A percentile compares a stretch with the other conserved stretches of the same genome.
Conservation (phyloP, 2,113 vertebrate species). For the Notarius lentiginosus region DNA sequence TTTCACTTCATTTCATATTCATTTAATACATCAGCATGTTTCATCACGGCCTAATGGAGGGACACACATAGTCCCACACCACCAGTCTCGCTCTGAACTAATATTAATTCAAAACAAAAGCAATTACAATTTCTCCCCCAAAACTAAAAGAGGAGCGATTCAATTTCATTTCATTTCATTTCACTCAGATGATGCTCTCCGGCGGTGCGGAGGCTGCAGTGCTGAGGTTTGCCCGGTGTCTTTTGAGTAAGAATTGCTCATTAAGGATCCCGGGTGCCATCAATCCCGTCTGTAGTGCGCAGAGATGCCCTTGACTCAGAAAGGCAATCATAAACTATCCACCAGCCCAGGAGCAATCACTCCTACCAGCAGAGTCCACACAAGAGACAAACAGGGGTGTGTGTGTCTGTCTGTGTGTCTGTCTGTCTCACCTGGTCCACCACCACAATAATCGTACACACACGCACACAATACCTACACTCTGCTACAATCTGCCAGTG, state of each 20-base stretch:
- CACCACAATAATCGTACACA: neutral
- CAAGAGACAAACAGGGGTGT: neutral
- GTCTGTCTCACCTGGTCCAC: conserved; percentile 17
- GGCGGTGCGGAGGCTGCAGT: conserved; percentile 25
- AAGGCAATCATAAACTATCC: conserved; percentile 47
- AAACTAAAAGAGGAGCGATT: conserved; percentile 41
- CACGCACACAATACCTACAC: neutral
- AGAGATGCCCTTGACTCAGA: conserved; percentile 51
- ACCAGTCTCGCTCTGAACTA: conserved; percentile 17
- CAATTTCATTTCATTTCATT: conserved; percentile 46
- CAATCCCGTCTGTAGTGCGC: conserved; percentile 40
- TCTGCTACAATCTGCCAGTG: no score
- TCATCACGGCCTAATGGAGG: conserved; percentile 43
- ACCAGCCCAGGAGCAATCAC: conserved; percentile 30
- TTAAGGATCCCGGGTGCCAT: conserved; percentile 48
- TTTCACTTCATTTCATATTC: conserved; percentile 44
- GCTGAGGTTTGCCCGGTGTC: conserved; percentile 44
- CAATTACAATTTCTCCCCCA: conserved; percentile 34
- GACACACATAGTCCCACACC: conserved; percentile 32
- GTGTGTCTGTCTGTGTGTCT: conserved; percentile 1
- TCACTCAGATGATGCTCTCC: conserved; percentile 26
- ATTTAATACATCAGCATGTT: conserved; percentile 43
- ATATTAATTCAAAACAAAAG: conserved; percentile 46
- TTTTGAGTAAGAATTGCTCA: conserved; percentile 45
- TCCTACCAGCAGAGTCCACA: conserved; percentile 5